phyloP scores from a whole-genome alignment of 2,888 invertebrate genomes.

The Tupiocoris notatus region DNA sequence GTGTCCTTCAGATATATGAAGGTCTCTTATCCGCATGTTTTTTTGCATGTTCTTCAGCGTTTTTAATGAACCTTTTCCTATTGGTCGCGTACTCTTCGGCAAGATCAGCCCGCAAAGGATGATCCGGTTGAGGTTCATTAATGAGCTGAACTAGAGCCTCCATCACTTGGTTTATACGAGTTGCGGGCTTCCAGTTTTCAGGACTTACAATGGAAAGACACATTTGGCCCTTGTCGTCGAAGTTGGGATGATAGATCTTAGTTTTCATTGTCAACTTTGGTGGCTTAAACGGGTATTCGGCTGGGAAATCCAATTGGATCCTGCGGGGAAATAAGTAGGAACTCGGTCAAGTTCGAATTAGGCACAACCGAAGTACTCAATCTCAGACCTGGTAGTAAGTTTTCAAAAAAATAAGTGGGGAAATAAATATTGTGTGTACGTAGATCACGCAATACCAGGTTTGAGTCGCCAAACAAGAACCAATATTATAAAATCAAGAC shows the following conservation, averaged over 20 bases:
- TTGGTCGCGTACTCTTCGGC: conserved; percentile 65
- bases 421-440: too few relatives aligned
- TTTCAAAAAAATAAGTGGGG: too few relatives aligned
- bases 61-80: conserved; percentile 63
- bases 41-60: conserved; percentile 64
- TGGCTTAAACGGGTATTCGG: conserved; percentile 67
- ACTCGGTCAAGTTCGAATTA: not conserved
- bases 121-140: conserved; percentile 64
- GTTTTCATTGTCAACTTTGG: conserved; percentile 64
- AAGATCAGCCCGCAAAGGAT: conserved; percentile 63
- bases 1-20: not conserved
- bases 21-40: conserved; percentile 60
- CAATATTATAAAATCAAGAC: too few relatives aligned
- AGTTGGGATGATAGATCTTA: conserved; percentile 67
- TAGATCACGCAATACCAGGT: too few relatives aligned
- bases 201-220: conserved; percentile 63
- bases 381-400: too few relatives aligned
- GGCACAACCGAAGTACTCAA: too few relatives aligned
- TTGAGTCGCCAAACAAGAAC: too few relatives aligned
- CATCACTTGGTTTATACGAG: conserved; percentile 65
- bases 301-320: conserved; percentile 63
- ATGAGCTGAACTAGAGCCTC: conserved; percentile 61
- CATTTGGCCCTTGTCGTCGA: conserved; percentile 66
- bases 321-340: too few relatives aligned
- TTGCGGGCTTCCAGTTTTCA: conserved; percentile 68